Base-by-base conservation (phyloP, 2,888 invertebrate species). In the Tribolium freemani region DNA sequence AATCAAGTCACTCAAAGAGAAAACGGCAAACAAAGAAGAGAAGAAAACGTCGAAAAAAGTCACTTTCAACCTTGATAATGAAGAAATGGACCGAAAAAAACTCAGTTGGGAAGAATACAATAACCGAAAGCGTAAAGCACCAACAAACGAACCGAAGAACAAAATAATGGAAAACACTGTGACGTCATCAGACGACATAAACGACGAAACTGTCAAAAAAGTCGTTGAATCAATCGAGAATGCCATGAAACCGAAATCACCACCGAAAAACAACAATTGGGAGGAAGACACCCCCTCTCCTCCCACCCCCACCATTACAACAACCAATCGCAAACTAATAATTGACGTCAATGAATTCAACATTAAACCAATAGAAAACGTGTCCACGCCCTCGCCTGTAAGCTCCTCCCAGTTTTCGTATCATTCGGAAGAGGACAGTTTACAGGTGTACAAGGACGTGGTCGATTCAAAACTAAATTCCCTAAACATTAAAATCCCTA, bases 401-500 rank as follows among this genome's bases (percentile, higher is more conserved):
- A 63, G 69, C n/a, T 69, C 69, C 46, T 73, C 69, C 45, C 69
- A 50, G 44, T 68, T 64, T 26, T 58, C 69, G 9, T 60, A 69
- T 20, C 51, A 60, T 13, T 72, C 69, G 5, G 74, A 75, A 13
- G 81, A 82, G 69, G 79, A 79, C 60, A 78, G 75, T 6, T 69
- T 84, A 30, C 80, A 82, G 69, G 78, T 76, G 54, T 83, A 83
- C 75, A 83, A 82, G 73, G 81, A 82, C 13, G 80, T 79, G 73
- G 81, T 84, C 5, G 82, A 84, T 68, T 81, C 79, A 1, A 82
- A 84, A 66, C 72, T 84, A 45, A 83, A 79, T 72, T 80, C 80
- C 4, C 73, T 84, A n/a, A 82, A 80, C 57, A 77, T 84, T 9
- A 77, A 82, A 71, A 83, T 84, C 51, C 83, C 83, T 3, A 79